Evolutionary conservation across 2,113 vertebrate species (phyloP).

Genomic region (Melanerpes formicivorus): DNA sequence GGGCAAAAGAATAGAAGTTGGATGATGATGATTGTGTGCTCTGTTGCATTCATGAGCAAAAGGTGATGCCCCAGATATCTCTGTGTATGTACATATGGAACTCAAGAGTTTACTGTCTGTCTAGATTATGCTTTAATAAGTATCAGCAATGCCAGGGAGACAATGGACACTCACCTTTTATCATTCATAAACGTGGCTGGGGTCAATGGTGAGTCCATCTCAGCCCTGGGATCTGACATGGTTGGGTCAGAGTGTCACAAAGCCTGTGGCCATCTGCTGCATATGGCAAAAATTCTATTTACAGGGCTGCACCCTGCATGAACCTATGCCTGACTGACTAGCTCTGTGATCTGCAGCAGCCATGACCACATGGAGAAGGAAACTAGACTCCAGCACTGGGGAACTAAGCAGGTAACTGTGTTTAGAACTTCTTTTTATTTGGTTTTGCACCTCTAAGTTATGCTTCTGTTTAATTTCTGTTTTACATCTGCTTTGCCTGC

Average conservation of each 20-base stretch:
- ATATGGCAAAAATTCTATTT: not conserved
- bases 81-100: not conserved
- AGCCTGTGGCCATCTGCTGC: not conserved
- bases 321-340: not conserved
- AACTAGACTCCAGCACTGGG: not conserved
- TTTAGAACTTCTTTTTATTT: not conserved
- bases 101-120: not conserved
- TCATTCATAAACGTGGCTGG: not conserved
- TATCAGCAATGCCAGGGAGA: not conserved
- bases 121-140: not conserved
- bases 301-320: not conserved
- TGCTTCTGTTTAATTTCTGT: not conserved
- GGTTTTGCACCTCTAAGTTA: not conserved
- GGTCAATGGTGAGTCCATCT: not conserved
- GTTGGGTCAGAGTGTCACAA: not conserved
- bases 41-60: not conserved
- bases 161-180: not conserved
- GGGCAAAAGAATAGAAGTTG: not conserved
- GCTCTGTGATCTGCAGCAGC: not conserved
- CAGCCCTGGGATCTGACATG: not conserved
- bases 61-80: accelerated
- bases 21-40: not conserved
- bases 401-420: not conserved
- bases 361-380: accelerated
- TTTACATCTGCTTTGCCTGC: not conserved